Conservation (phyloP, 1,140 invertebrate species). For the Phymorhynchus buccinoides region DNA sequence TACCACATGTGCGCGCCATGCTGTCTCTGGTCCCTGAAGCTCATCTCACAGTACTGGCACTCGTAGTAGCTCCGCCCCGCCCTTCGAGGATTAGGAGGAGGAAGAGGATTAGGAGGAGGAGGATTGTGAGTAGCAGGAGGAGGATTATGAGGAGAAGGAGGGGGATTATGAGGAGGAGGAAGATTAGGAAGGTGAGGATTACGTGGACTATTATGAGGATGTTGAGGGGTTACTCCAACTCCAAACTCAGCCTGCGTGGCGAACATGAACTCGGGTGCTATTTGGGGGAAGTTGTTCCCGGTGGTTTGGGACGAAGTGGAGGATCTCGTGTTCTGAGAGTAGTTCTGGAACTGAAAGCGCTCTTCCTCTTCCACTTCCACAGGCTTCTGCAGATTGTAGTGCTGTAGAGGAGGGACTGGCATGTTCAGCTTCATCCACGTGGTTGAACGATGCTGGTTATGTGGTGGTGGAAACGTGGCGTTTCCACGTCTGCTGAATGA, state of each 20-base stretch:
- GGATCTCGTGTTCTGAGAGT: not conserved
- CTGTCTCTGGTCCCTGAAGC: conserved; percentile 91
- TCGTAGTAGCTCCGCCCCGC: conserved; percentile 73
- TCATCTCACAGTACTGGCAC: conserved; percentile 91
- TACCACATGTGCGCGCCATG: conserved; percentile 97
- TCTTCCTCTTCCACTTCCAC: too few relatives aligned
- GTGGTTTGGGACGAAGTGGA: not conserved
- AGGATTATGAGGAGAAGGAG: not conserved
- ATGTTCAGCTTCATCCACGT: not conserved
- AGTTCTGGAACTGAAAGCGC: not conserved
- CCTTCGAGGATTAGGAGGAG: not conserved
- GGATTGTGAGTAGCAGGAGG: too few relatives aligned
- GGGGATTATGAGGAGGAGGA: not conserved
- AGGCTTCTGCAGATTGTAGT: not conserved
- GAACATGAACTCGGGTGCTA: not conserved
- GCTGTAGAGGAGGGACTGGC: not conserved
- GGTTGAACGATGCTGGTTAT: not conserved
- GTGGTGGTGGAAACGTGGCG: not conserved
- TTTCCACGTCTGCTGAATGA: not conserved
- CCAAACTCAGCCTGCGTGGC: not conserved
- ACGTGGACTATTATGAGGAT: not conserved
- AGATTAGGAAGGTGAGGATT: conserved; percentile 3
- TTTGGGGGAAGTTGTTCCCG: not conserved
- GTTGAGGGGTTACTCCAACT: not conserved
- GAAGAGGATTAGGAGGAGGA: not conserved